These are phyloP conservation scores for Aspidiotus rigidus DNA, from an alignment of 2,888 invertebrate species.

Conservation along the genomic window DNA sequence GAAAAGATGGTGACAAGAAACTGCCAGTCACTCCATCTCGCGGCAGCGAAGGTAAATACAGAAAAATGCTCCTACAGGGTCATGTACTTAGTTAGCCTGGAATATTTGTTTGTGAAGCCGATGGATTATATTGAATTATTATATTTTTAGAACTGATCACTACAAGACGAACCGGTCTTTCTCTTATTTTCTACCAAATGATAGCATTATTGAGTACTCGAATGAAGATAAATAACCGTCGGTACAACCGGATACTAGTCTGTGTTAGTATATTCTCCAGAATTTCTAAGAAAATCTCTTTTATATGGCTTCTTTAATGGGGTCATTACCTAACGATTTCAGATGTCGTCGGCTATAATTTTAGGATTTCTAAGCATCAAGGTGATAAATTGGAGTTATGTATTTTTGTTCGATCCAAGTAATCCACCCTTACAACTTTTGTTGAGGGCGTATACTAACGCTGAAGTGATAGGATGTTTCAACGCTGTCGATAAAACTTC, in stretches of 20 bases:
- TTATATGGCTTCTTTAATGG: too few species aligned
- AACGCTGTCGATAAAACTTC: not conserved
- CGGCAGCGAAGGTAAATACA: too few species aligned
- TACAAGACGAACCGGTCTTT: not conserved
- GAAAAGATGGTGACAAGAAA: too few species aligned
- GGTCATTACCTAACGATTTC: not conserved
- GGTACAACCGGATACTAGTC: too few species aligned
- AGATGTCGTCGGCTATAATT: conserved; percentile 2
- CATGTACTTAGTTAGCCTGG: too few species aligned
- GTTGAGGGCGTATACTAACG: not conserved
- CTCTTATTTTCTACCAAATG: conserved; percentile 4
- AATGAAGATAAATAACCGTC: too few species aligned
- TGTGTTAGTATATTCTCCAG: too few species aligned
- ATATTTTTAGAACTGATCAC: conserved; percentile 3
- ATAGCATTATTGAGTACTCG: conserved; percentile 5
- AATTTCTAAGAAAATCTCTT: too few species aligned
- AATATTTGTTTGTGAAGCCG: not conserved
- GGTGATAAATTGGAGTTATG: conserved; percentile 7
- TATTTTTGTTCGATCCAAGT: not conserved
- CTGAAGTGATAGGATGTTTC: not conserved
- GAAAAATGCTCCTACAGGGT: too few species aligned
- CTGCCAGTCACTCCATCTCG: too few species aligned
- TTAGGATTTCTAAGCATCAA: conserved; percentile 2
- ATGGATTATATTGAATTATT: not conserved
- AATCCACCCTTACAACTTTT: not conserved